phyloP scores from a whole-genome alignment of 2,113 vertebrate species.

The Dipodomys spectabilis region DNA sequence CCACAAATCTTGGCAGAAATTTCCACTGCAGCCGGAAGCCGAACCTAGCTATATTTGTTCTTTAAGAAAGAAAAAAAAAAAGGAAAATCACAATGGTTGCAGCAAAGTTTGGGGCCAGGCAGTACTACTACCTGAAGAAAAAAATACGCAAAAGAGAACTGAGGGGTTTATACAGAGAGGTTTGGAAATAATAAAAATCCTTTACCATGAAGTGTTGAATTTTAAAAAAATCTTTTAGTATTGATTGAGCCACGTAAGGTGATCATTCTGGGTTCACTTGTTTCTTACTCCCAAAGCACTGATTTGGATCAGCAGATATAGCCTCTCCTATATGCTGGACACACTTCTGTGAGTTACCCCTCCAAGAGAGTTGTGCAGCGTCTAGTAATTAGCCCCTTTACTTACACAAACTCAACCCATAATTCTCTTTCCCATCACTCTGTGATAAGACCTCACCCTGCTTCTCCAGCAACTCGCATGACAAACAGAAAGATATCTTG shows the following conservation, averaged over 20 bases:
- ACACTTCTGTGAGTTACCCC: not conserved
- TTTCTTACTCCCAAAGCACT: not conserved
- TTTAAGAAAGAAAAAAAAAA: slow-evolving; percentile 40
- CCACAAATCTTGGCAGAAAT: slow-evolving; percentile 70
- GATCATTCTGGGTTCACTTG: not conserved
- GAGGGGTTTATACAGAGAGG: not conserved
- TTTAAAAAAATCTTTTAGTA: not conserved
- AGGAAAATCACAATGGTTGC: slow-evolving; percentile 15
- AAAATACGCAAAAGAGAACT: not conserved
- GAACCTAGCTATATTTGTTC: slow-evolving; percentile 61
- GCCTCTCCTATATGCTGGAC: not conserved
- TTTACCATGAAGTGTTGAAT: slow-evolving; percentile 10
- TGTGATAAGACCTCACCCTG: not conserved
- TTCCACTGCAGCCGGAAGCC: slow-evolving; percentile 68
- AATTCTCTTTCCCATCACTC: not conserved
- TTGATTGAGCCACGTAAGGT: not conserved
- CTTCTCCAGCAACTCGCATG: not conserved
- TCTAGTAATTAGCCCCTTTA: not conserved
- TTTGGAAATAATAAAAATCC: slow-evolving; percentile 47
- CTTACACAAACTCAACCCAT: not conserved
- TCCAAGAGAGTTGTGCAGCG: not conserved
- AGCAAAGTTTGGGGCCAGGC: slow-evolving; percentile 36
- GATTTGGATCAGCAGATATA: not conserved
- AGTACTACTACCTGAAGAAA: slow-evolving; percentile 55
- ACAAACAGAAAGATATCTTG: not conserved